These are phyloP conservation scores for Phrynocephalus versicolor DNA, from an alignment of 2,113 vertebrate species.

Conservation along the genomic window DNA sequence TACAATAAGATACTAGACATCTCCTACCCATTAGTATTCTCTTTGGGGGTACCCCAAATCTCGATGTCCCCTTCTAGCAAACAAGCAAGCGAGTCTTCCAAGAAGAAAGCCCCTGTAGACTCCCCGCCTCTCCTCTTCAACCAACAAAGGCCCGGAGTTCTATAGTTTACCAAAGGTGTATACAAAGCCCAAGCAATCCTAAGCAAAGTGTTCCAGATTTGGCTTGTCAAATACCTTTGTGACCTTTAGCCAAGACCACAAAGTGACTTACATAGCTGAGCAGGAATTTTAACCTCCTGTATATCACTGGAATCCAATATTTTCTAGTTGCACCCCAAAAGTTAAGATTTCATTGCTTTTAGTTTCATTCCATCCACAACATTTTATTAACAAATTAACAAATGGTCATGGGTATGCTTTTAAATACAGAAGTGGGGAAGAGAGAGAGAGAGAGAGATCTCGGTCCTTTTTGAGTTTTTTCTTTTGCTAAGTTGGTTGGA, in stretches of 20 bases:
- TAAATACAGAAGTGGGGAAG: no score
- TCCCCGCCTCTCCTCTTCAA: not conserved
- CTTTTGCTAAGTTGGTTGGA: not conserved
- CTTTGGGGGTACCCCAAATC: not conserved
- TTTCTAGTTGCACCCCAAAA: not conserved
- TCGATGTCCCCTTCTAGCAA: not conserved
- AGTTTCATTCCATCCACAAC: not conserved
- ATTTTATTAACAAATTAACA: no score
- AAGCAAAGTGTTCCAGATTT: no score
- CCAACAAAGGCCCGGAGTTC: no score
- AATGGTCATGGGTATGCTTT: not conserved
- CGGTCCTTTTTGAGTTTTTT: not conserved
- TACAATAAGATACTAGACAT: not conserved
- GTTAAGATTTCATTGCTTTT: not conserved
- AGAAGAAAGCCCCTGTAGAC: not conserved
- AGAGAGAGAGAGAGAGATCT: not conserved
- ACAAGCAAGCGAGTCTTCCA: not conserved
- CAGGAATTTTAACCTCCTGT: no score
- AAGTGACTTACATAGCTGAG: no score
- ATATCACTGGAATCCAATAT: no score
- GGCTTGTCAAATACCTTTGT: no score
- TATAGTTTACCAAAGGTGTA: not conserved
- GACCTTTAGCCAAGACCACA: no score
- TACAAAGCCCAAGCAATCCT: no score
- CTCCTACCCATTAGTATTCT: not conserved